Evolutionary conservation across 1,140 invertebrate genomes (phyloP).

Genomic region (Bombus balteatus): DNA sequence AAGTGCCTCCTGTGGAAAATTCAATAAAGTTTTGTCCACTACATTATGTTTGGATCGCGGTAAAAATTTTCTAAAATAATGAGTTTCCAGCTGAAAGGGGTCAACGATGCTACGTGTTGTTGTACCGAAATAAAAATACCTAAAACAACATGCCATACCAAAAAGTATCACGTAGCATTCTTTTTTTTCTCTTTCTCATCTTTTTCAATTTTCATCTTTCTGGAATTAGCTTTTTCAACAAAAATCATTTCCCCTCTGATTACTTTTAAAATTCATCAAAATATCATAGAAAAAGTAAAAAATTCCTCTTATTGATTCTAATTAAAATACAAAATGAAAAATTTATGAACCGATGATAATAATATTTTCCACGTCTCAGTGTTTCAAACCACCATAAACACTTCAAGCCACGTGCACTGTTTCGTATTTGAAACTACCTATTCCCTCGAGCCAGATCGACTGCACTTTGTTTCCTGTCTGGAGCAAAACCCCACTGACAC

Average conservation of each 20-base stretch:
- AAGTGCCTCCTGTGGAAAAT: no score
- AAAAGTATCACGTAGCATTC: background rate
- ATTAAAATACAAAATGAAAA: background rate
- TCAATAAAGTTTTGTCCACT: conserved; percentile 20
- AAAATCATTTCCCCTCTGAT: background rate
- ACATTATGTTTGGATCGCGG: background rate
- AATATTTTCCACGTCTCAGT: background rate
- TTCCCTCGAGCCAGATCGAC: background rate
- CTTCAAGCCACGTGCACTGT: conserved; percentile 15
- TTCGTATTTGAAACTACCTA: background rate
- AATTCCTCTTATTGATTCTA: background rate
- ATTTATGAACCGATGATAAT: background rate
- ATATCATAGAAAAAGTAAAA: background rate
- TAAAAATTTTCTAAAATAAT: conserved; percentile 36
- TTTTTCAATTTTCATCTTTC: background rate
- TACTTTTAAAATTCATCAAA: background rate
- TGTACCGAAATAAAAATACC: conserved; percentile 32
- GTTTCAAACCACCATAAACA: background rate
- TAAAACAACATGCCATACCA: conserved; percentile 5
- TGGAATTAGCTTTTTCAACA: background rate
- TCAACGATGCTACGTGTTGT: conserved; percentile 43
- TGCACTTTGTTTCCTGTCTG: background rate
- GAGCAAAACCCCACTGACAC: background rate
- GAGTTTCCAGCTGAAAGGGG: conserved; percentile 28
- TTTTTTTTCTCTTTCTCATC: background rate